Evolutionary conservation across 2,113 vertebrate species (phyloP).

Genomic region (Motacilla tschutschensis): DNA sequence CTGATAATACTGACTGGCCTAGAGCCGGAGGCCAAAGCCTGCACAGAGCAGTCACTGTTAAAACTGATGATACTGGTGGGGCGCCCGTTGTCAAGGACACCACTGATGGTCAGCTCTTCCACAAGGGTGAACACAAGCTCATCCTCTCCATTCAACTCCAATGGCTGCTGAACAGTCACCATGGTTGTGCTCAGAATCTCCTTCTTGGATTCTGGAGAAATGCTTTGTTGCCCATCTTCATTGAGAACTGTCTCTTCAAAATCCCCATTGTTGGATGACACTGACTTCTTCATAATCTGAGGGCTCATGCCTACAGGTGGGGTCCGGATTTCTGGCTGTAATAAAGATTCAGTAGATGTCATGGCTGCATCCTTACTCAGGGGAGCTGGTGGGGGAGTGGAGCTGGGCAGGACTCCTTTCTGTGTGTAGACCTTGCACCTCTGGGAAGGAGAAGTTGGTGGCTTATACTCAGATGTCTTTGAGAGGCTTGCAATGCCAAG

Average conservation of each 20-base stretch:
- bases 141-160: slow-evolving; percentile 83
- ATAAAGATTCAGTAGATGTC: slow-evolving; percentile 78
- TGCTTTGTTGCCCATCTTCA: slow-evolving; percentile 67
- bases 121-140: slow-evolving; percentile 85
- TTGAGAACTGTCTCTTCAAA: slow-evolving; percentile 71
- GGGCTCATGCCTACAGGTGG: slow-evolving; percentile 94
- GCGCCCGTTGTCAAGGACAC: slow-evolving; percentile 79
- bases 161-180: slow-evolving; percentile 85
- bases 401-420: slow-evolving; percentile 88
- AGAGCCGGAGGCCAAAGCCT: slow-evolving; percentile 82
- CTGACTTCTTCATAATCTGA: slow-evolving; percentile 81
- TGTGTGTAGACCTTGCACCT: slow-evolving; percentile 96
- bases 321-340: slow-evolving; percentile 83
- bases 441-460: slow-evolving; percentile 88
- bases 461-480: slow-evolving; percentile 93
- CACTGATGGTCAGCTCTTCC: slow-evolving; percentile 84
- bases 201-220: slow-evolving; percentile 74
- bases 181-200: slow-evolving; percentile 82
- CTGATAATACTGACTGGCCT: slow-evolving; percentile 91
- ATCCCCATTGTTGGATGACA: slow-evolving; percentile 78
- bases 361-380: slow-evolving; percentile 78
- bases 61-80: slow-evolving; percentile 92
- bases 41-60: slow-evolving; percentile 86
- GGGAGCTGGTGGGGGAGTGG: slow-evolving; percentile 75
- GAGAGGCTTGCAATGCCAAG: slow-evolving; percentile 92